Evolutionary conservation across 37 sponge, comb jelly and placozoan species (phyloP).

Genomic region (Geodia barretti): DNA sequence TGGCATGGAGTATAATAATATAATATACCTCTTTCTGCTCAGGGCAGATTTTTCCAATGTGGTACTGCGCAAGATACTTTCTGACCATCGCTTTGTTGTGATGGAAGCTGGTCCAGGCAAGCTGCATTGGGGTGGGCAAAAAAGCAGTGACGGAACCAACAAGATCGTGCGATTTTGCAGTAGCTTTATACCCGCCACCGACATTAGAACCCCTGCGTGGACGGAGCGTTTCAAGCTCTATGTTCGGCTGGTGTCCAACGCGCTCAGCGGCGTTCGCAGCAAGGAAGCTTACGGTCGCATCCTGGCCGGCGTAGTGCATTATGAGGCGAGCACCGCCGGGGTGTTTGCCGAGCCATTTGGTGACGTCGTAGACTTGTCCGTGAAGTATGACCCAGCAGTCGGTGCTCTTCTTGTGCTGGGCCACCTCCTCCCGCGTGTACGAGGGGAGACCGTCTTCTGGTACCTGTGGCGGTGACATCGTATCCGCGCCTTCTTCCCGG

Average conservation of each 20-base stretch:
- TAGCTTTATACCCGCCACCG: too few species aligned
- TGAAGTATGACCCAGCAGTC: conserved; percentile 74
- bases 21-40: conserved; percentile 62
- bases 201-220: background rate
- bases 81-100: conserved; percentile 54
- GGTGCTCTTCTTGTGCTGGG: conserved; percentile 56
- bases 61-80: conserved; percentile 46
- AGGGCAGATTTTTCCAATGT: conserved; percentile 60
- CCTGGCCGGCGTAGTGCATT: conserved; percentile 79
- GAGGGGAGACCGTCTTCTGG: background rate
- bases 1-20: too few species aligned
- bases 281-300: conserved; percentile 75
- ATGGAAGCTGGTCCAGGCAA: conserved; percentile 80
- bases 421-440: conserved; percentile 65
- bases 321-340: conserved; percentile 69
- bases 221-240: too few species aligned
- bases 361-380: conserved; percentile 80
- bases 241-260: too few species aligned
- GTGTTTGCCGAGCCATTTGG: conserved; percentile 67
- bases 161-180: too few species aligned
- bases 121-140: conserved; percentile 17
- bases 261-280: too few species aligned
- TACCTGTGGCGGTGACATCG: conserved; percentile 1
- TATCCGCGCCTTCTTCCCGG: too few species aligned
- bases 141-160: too few species aligned